A percentile compares a stretch with the other conserved stretches of the same genome.
Conservation (phyloP, 2,797 vertebrate genomes). For the Cyprinodon diabolis region DNA sequence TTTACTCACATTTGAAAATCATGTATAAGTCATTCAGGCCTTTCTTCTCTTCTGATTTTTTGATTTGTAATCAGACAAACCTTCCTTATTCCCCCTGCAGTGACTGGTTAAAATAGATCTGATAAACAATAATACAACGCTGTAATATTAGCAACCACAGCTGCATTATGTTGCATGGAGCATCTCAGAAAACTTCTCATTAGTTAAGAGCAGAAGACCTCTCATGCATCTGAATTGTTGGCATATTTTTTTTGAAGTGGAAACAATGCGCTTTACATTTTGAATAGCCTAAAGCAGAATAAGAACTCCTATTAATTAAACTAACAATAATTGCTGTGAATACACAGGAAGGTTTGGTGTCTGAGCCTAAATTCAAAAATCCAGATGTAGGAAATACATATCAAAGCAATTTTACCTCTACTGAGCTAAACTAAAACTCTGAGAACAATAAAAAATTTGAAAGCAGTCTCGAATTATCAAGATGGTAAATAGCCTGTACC, state of each 20-base stretch:
- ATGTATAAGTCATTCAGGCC: slow-evolving; percentile 35
- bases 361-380: too few species aligned
- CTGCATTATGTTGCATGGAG: slow-evolving; percentile 13
- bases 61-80: slow-evolving; percentile 56
- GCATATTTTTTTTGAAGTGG: slow-evolving; percentile 4
- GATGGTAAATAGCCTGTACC: too few species aligned
- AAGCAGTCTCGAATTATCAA: too few species aligned
- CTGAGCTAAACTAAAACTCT: too few species aligned
- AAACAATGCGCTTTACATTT: too few species aligned
- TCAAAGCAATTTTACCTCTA: too few species aligned
- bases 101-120: slow-evolving; percentile 53
- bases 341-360: too few species aligned
- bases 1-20: slow-evolving; percentile 2
- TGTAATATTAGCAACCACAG: slow-evolving; percentile 1
- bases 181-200: background rate
- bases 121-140: slow-evolving; percentile 45
- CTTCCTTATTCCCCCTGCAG: slow-evolving; percentile 19
- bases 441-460: too few species aligned
- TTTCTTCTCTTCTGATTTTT: slow-evolving; percentile 56
- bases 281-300: too few species aligned
- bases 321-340: too few species aligned
- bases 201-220: slow-evolving; percentile 35
- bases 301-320: too few species aligned
- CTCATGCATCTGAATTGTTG: slow-evolving; percentile 20
- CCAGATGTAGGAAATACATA: too few species aligned